Evolutionary conservation across 30 jellyfish, hydroid and myxozoan genomes (phyloP).

Genomic region (Aurelia coerulea): DNA sequence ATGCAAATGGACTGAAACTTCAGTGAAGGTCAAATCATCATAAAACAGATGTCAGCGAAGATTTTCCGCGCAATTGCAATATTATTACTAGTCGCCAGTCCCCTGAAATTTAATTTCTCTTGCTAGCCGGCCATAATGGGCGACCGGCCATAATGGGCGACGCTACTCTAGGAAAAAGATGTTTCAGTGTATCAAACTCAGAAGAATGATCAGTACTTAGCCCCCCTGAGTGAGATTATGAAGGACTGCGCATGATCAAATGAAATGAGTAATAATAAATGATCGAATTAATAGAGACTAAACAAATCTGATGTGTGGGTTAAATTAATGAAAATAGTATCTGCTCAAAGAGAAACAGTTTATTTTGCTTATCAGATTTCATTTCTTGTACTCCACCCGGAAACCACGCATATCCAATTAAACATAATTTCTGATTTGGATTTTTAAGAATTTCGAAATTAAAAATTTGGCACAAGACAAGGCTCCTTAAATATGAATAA

Average conservation of each 20-base stretch:
- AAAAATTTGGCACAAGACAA: background rate
- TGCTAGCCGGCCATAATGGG: too few species aligned
- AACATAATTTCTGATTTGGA: background rate
- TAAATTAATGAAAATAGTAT: slow-evolving; percentile 18
- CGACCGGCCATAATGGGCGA: too few species aligned
- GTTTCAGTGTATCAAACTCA: too few species aligned
- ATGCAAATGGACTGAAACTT: too few species aligned
- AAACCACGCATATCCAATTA: slow-evolving; percentile 27
- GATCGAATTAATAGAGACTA: slow-evolving; percentile 26
- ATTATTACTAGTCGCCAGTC: too few species aligned
- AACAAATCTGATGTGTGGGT: slow-evolving; percentile 33
- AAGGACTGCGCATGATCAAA: background rate
- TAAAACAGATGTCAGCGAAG: too few species aligned
- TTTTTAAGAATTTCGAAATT: background rate
- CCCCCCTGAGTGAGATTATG: too few species aligned
- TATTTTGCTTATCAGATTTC: slow-evolving; percentile 19
- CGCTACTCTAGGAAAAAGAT: too few species aligned
- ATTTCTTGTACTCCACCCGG: slow-evolving; percentile 10
- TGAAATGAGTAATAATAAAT: slow-evolving; percentile 5
- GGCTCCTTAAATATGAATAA: background rate
- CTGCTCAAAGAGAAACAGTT: slow-evolving; percentile 4
- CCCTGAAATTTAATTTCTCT: too few species aligned
- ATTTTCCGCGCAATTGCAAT: too few species aligned
- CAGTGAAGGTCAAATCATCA: too few species aligned
- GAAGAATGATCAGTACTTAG: too few species aligned